Conservation (phyloP, 1,140 invertebrate genomes). For the Planococcus citri region DNA sequence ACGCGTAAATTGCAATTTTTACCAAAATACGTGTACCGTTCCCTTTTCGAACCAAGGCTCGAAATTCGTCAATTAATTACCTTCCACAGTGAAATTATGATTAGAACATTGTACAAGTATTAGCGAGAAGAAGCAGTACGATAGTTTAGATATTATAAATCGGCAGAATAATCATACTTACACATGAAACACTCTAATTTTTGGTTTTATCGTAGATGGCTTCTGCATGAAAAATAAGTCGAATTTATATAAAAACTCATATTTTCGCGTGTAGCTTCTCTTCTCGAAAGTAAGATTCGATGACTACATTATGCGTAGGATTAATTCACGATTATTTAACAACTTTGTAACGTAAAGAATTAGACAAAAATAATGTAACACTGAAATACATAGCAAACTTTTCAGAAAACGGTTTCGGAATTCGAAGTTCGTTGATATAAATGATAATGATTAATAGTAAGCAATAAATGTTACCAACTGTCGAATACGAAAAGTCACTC, state of each 20-base stretch:
- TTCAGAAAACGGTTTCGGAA: neutral
- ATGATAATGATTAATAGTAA: neutral
- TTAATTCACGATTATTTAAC: neutral
- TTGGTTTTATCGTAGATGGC: neutral
- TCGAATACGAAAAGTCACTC: neutral
- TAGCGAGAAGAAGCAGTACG: neutral
- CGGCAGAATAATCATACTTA: neutral
- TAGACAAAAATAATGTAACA: neutral
- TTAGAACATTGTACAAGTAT: neutral
- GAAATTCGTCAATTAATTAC: neutral
- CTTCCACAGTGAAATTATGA: neutral
- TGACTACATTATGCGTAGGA: neutral
- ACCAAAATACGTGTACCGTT: neutral
- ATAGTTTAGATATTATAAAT: neutral
- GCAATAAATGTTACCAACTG: neutral
- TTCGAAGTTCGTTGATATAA: constrained; percentile 3
- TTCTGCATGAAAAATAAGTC: neutral
- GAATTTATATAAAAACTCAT: neutral
- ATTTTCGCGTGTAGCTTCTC: neutral
- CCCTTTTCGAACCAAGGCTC: neutral
- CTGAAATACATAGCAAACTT: neutral
- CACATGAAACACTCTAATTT: neutral
- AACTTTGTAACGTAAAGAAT: neutral
- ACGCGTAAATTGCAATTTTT: neutral
- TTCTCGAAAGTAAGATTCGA: neutral